Percentiles rank a stretch among this genome's conserved stretches.
Evolutionary conservation across 2,113 vertebrate species (phyloP).

Genomic region (Petromus typicus): DNA sequence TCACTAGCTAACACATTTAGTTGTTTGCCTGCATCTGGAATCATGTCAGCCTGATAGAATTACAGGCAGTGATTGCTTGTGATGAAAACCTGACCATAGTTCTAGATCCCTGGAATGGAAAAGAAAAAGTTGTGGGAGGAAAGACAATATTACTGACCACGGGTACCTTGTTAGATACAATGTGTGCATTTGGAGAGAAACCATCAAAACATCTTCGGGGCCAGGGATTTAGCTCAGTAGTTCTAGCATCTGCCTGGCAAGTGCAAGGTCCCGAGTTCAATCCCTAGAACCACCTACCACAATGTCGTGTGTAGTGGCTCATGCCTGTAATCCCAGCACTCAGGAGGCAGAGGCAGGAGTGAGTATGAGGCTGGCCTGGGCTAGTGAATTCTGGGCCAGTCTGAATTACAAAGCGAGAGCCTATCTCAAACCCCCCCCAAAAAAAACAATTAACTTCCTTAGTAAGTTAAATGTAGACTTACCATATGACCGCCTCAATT

Average conservation of each 20-base stretch:
- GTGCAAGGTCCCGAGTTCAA: too few relatives aligned
- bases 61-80: conserved; percentile 26
- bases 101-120: conserved; percentile 10
- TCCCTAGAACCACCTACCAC: too few relatives aligned
- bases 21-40: background rate
- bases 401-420: too few relatives aligned
- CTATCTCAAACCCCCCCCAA: too few relatives aligned
- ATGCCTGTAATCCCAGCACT: too few relatives aligned
- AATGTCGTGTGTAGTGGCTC: too few relatives aligned
- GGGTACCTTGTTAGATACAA: conserved; percentile 37
- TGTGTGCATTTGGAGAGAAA: background rate
- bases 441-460: too few relatives aligned
- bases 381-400: too few relatives aligned
- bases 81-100: background rate
- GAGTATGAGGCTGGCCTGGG: too few relatives aligned
- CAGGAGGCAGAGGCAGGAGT: too few relatives aligned
- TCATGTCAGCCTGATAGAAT: background rate
- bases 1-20: conserved; percentile 9
- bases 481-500: background rate
- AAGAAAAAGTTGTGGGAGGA: background rate
- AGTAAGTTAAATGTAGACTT: conserved; percentile 25
- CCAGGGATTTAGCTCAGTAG: too few relatives aligned
- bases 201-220: background rate
- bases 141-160: background rate
- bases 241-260: too few relatives aligned